Evolutionary conservation across 2,113 vertebrate genomes (phyloP).

Genomic region (Pantherophis guttatus): DNA sequence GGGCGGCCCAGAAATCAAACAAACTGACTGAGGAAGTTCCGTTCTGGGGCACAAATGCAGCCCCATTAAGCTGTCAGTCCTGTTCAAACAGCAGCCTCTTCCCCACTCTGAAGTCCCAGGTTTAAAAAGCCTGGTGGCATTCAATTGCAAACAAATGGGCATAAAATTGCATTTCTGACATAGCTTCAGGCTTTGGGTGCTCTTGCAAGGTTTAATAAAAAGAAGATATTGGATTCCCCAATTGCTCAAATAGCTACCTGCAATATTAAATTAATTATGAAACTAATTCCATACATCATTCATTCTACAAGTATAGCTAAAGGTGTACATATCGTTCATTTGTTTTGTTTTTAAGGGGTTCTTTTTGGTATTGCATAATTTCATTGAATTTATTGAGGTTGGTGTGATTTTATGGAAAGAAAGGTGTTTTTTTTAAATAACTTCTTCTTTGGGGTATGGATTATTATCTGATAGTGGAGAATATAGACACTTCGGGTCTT

Average conservation of each 20-base stretch:
- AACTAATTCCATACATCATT: neutral
- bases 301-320: neutral
- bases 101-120: neutral
- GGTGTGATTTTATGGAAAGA: neutral
- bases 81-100: neutral
- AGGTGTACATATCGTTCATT: neutral
- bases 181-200: neutral
- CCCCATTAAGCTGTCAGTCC: conserved; percentile 14
- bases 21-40: conserved; percentile 44
- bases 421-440: too few relatives aligned
- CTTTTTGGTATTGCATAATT: neutral
- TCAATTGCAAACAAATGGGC: neutral
- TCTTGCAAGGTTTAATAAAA: neutral
- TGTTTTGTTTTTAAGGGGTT: neutral
- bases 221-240: neutral
- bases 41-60: conserved; percentile 28
- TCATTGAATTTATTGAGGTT: neutral
- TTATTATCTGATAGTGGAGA: neutral
- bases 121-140: neutral
- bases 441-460: neutral
- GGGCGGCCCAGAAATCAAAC: conserved; percentile 23
- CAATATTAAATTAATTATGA: neutral
- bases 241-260: neutral
- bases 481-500: neutral
- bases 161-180: neutral